Evolutionary conservation across 1,140 invertebrate genomes (phyloP), one percentile per base, ranked within the genome.

Genomic region (Magallana ariakensis): DNA sequence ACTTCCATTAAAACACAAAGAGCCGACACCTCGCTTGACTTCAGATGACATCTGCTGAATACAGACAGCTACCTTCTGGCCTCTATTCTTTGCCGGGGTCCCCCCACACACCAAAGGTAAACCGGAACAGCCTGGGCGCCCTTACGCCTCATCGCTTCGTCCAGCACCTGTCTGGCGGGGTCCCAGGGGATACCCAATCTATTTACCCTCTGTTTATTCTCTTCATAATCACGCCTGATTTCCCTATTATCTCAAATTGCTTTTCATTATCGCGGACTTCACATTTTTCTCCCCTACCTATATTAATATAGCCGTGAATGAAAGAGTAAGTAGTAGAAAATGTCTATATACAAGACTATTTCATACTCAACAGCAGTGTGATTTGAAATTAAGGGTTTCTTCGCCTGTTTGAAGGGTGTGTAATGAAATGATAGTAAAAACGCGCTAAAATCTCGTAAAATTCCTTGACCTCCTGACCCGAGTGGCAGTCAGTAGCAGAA

Each of bases 21-120:
- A 22, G 66, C 22, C 33, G 66, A 26, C 22, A 75, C 22, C 33
- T 75, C 22, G 66, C 66, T 75, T 75, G 22, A 22, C 33, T 75
- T 75, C 22, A 19, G 22, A 11, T 75, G 66, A 75, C 66, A 75
- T 75, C 66, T 75, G 66, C 66, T 75, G 33, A 75, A 75, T 75
- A 75, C 9, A 46, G 33, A 46, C 33, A 46, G 33, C 33, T 46
- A 75, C 22, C 22, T 75, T 26, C 66, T 13, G 66, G 11, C 33
- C 62, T 46, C 62, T 19, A 19, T 70, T 19, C 22, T 15, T 33
- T 33, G 66, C 66, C 66, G 9, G 22, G 33, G 66, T 75, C 66
- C 66, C 22, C 11, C 19, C 22, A 75, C 19, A 75, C 19, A 75
- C 66, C 66, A 10, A 75, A 13, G 66, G 66, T 5, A 19, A 26